Conservation (phyloP, 2,113 vertebrate genomes). For the Prunella fulvescens region DNA sequence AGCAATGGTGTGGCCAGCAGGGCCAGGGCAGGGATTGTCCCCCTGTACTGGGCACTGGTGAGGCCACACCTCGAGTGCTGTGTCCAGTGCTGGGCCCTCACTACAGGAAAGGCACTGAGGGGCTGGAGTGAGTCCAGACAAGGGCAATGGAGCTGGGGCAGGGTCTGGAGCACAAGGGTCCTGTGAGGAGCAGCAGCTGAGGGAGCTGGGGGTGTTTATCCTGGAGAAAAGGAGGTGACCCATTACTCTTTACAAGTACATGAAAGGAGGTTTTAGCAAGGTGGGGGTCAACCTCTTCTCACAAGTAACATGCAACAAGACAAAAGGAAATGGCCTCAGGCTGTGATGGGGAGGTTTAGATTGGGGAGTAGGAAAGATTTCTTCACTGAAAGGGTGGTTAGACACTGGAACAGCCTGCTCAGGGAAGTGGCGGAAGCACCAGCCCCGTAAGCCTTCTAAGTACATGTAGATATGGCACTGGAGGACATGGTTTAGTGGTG, state of each 20-base stretch:
- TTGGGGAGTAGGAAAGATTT: background rate
- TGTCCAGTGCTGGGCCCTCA: background rate
- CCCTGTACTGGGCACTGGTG: background rate
- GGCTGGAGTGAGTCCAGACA: background rate
- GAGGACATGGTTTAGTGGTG: background rate
- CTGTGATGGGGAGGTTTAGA: background rate
- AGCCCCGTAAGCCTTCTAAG: background rate
- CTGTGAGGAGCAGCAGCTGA: background rate
- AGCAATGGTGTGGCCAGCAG: background rate
- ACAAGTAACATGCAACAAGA: background rate
- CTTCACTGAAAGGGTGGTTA: background rate
- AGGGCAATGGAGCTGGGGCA: background rate
- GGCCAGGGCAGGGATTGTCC: background rate
- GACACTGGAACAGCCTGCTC: background rate
- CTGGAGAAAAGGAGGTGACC: background rate
- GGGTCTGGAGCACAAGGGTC: background rate
- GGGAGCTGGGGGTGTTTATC: background rate
- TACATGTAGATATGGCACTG: rapidly evolving
- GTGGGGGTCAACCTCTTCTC: background rate
- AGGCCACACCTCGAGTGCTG: background rate
- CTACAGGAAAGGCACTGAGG: background rate
- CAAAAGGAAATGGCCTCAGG: background rate
- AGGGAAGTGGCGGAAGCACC: background rate
- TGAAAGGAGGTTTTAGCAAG: background rate
- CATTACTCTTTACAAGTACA: rapidly evolving